phyloP scores from a whole-genome alignment of 2,888 invertebrate species.

The Punctoribates punctum region DNA sequence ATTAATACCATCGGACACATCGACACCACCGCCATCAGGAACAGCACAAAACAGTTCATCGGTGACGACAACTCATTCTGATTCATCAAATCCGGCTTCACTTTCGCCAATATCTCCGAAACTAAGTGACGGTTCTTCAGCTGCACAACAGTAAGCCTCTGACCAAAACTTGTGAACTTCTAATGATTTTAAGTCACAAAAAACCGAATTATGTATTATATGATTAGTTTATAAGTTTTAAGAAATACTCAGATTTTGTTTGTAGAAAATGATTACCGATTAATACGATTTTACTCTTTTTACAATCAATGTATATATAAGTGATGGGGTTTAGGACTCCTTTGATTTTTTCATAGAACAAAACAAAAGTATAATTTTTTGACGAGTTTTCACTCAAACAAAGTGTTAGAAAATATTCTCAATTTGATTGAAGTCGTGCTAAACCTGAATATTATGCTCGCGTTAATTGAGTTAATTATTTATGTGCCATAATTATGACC shows the following conservation, averaged over 20 bases:
- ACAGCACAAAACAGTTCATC: constrained; percentile 23
- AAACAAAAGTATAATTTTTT: not conserved
- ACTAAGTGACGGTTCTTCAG: constrained; percentile 39
- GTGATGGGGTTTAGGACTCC: constrained; percentile 16
- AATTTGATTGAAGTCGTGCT: constrained; percentile 1
- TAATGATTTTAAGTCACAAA: not conserved
- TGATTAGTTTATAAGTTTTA: not conserved
- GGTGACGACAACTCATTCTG: constrained; percentile 23
- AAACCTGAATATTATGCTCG: constrained; percentile 11
- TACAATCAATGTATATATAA: not conserved
- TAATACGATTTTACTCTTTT: constrained; percentile 18
- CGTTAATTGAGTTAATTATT: constrained; percentile 9
- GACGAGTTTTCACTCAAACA: constrained; percentile 9
- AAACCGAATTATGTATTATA: constrained; percentile 16
- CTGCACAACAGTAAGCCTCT: constrained; percentile 31
- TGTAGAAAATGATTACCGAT: not conserved
- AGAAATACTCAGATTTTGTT: not conserved
- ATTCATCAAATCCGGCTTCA: constrained; percentile 39
- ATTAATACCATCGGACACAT: constrained; percentile 60
- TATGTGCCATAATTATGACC: constrained; percentile 17
- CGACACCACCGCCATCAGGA: constrained; percentile 41
- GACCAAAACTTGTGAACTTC: constrained; percentile 4
- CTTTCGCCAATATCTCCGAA: constrained; percentile 37
- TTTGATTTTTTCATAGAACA: not conserved
- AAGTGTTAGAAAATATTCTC: not conserved